Conservation (phyloP, 1,140 invertebrate species). For the Zaprionus inermis region DNA sequence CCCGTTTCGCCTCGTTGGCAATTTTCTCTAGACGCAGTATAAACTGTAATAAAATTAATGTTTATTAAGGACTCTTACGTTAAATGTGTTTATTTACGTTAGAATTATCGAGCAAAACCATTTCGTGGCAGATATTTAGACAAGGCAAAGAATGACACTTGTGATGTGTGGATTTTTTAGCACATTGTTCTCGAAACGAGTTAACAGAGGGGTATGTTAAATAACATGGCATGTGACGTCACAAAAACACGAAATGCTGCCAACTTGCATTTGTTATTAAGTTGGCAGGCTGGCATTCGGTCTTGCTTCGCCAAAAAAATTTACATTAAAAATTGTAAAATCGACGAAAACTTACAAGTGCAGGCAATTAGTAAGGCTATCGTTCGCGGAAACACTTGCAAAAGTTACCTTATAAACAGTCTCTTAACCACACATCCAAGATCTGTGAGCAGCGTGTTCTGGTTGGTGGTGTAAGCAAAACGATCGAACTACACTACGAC, state of each 20-base stretch:
- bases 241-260: constrained; percentile 25
- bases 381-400: constrained; percentile 40
- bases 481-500: constrained; percentile 61
- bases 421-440: constrained; percentile 18
- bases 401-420: constrained; percentile 33
- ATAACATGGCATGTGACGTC: constrained; percentile 34
- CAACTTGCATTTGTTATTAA: constrained; percentile 31
- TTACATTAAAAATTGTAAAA: constrained; percentile 69
- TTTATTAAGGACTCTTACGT: constrained; percentile 85
- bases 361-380: constrained; percentile 61
- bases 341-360: constrained; percentile 73
- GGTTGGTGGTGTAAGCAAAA: constrained; percentile 59
- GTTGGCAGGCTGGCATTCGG: constrained; percentile 58
- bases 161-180: constrained; percentile 40
- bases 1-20: constrained; percentile 87
- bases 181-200: constrained; percentile 14
- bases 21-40: constrained; percentile 87
- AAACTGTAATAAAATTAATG: constrained; percentile 85
- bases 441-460: constrained; percentile 36
- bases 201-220: constrained; percentile 14
- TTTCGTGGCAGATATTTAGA: constrained; percentile 78
- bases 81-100: constrained; percentile 58
- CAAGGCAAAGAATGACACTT: constrained; percentile 50
- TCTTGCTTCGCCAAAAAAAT: constrained; percentile 53
- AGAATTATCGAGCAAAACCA: constrained; percentile 89